A percentile compares a stretch with the other conserved stretches of the same genome.
These are phyloP conservation scores for Leistus spinibarbis DNA, from an alignment of 2,888 invertebrate genomes.

Conservation along the genomic window DNA sequence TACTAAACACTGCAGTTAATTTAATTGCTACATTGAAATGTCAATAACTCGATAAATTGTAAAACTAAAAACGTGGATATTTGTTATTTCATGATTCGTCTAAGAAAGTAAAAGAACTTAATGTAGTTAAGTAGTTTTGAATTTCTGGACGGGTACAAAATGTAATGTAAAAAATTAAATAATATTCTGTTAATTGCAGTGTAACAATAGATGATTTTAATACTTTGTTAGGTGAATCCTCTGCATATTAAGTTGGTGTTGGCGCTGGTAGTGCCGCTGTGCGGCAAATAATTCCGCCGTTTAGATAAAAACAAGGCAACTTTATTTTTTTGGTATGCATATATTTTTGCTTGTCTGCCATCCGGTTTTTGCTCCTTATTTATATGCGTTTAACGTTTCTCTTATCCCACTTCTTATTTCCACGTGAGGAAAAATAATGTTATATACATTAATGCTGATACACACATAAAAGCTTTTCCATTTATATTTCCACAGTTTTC, in stretches of 20 bases:
- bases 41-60: no score
- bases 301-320: constrained; percentile 1
- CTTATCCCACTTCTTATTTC: neutral
- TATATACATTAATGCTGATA: neutral
- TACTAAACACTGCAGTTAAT: no score
- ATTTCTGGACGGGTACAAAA: no score
- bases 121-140: no score
- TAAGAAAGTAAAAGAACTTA: no score
- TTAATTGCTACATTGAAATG: no score
- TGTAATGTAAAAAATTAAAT: no score
- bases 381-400: constrained; percentile 9
- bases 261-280: neutral
- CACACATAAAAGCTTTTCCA: neutral
- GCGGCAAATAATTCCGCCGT: neutral
- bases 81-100: no score
- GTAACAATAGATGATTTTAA: no score
- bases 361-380: constrained; percentile 1
- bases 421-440: neutral
- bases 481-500: constrained; percentile 1
- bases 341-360: neutral
- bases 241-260: neutral
- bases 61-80: no score
- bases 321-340: neutral
- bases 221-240: neutral
- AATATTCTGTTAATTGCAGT: no score